These are phyloP conservation scores for Orthosia gothica DNA, from an alignment of 2,888 invertebrate species.

Conservation along the genomic window DNA sequence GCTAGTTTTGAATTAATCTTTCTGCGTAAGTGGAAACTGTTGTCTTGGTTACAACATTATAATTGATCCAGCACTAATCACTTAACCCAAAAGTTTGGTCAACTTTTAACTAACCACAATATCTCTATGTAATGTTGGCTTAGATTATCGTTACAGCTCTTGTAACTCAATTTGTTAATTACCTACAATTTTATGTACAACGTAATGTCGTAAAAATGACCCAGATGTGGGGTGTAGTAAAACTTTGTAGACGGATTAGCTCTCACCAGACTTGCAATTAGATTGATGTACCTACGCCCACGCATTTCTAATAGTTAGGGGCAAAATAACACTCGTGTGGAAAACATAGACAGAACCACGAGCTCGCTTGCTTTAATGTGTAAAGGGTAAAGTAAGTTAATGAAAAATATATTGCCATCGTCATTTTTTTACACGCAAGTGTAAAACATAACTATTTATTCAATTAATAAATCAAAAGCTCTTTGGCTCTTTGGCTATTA, in stretches of 20 bases:
- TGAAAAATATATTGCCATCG: too few species aligned
- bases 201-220: slow-evolving; percentile 45
- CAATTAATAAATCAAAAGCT: too few species aligned
- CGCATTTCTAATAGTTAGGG: not conserved
- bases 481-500: too few species aligned
- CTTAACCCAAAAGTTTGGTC: not conserved
- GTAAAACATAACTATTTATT: too few species aligned
- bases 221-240: slow-evolving; percentile 28
- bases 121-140: not conserved
- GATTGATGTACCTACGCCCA: slow-evolving; percentile 7
- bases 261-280: slow-evolving; percentile 33
- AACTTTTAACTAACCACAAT: slow-evolving; percentile 11
- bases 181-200: slow-evolving; percentile 41
- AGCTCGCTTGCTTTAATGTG: too few species aligned
- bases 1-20: not conserved
- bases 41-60: not conserved
- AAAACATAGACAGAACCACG: not conserved
- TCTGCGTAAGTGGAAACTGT: not conserved
- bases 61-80: not conserved
- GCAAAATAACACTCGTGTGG: not conserved
- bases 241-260: slow-evolving; percentile 45
- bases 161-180: slow-evolving; percentile 24
- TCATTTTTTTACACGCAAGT: too few species aligned
- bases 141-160: not conserved
- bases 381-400: too few species aligned